Percentiles rank a stretch among this genome's conserved stretches.
Conservation (phyloP, 2,888 invertebrate genomes). For the Strigamia transsilvanica region DNA sequence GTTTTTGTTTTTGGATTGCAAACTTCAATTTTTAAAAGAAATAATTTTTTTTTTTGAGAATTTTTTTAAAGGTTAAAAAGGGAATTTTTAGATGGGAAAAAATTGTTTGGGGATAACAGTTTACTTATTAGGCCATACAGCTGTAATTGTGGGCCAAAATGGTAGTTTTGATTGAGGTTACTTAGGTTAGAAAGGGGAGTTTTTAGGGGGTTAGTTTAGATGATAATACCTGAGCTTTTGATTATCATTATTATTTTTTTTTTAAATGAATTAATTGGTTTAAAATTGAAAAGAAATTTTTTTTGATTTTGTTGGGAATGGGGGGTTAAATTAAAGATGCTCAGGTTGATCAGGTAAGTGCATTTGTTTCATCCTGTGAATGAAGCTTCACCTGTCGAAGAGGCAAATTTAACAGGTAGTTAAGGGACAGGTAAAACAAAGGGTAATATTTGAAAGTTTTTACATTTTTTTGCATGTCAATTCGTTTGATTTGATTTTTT, state of each 20-base stretch:
- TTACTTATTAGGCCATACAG: constrained; percentile 33
- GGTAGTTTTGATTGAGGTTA: neutral
- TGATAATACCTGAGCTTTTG: neutral
- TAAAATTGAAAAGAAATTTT: neutral
- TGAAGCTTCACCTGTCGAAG: constrained; percentile 27
- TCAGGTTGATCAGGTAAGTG: constrained; percentile 42
- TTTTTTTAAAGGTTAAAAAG: neutral
- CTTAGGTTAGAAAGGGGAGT: neutral
- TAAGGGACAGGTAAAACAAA: constrained; percentile 24
- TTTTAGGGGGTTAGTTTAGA: constrained; percentile 27
- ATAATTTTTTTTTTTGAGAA: neutral
- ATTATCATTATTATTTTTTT: neutral
- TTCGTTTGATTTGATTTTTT: constrained; percentile 6
- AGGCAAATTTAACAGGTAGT: constrained; percentile 38
- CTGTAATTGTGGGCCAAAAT: constrained; percentile 32
- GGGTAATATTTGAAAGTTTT: neutral
- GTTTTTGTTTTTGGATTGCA: neutral
- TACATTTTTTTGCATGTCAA: neutral
- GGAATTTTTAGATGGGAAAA: neutral
- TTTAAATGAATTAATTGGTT: neutral
- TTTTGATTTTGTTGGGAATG: neutral
- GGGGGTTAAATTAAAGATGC: constrained; percentile 18
- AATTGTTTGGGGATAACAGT: neutral
- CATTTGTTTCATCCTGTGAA: constrained; percentile 10
- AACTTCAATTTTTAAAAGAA: neutral